Conservation (phyloP, 2,113 vertebrate species). For the Ammodytes dubius region DNA sequence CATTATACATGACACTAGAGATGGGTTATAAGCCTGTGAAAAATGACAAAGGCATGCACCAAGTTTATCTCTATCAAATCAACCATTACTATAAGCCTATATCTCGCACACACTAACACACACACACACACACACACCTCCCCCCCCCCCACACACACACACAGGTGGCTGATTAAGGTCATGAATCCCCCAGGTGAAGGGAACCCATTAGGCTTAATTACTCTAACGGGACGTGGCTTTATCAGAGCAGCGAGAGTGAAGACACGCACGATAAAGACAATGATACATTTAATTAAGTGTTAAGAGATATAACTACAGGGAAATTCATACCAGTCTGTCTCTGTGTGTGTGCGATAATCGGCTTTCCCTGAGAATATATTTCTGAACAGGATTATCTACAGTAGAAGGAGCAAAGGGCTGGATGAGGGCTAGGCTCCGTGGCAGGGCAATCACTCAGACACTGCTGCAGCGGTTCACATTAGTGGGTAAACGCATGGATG, state of each 20-base stretch:
- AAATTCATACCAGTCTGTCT: constrained; percentile 58
- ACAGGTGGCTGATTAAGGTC: constrained; percentile 38
- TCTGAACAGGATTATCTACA: constrained; percentile 76
- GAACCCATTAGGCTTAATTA: constrained; percentile 78
- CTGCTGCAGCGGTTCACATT: background rate
- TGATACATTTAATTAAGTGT: constrained; percentile 81
- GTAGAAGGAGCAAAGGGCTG: constrained; percentile 45
- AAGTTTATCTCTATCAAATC: background rate
- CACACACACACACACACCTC: constrained; percentile 7
- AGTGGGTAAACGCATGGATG: constrained; percentile 3
- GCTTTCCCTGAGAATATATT: constrained; percentile 74
- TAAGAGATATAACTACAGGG: constrained; percentile 59
- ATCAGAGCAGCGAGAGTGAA: constrained; percentile 42
- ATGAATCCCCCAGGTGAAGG: constrained; percentile 57
- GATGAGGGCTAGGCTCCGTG: constrained; percentile 9
- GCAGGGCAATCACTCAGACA: background rate
- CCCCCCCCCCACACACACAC: background rate
- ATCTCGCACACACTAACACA: background rate
- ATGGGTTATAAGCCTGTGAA: background rate
- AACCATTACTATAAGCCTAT: background rate
- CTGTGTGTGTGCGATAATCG: constrained; percentile 62
- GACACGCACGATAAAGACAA: constrained; percentile 74
- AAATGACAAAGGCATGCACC: background rate
- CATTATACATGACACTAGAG: constrained; percentile 12
- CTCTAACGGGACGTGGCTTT: constrained; percentile 61